Base-by-base conservation (phyloP, 2,113 vertebrate species). In the Anser cygnoides region DNA sequence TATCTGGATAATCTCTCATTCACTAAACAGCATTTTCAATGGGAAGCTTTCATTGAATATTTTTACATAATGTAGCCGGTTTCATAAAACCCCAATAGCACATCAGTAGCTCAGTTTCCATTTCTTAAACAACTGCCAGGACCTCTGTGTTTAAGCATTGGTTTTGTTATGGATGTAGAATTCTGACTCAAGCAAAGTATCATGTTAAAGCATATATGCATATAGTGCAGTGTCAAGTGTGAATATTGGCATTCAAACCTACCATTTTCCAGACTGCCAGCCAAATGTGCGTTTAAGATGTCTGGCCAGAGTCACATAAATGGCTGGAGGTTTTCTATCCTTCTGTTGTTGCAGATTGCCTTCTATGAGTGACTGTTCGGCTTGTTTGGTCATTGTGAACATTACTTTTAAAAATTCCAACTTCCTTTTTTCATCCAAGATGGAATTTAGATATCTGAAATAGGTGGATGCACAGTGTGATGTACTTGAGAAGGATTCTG, bases 161-260 rank as follows among this genome's bases (percentile, higher is more conserved):
- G 89, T 96, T 94, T 95, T 93, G 95, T 94, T 89, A 95, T 80
- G 74, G 90, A 88, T 87, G 84, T 82, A 95, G 81, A 96, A 95
- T 93, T 96, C 92, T 97, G 95, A 97, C 93, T 97, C 65, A 74
- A 94, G 81, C 55, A 94, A 93, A 93, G 88, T 95, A 92, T 96
- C 77, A 43, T 75, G 87, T 97, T 97, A 93, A 97, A 96, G 89
- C 25, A 62, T 95, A 92, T 97, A 85, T 94, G 85, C 87, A 84
- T 96, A 92, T 84, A 95, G 62, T 92, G 85, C 91, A 91, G 72
- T 83, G 93, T 95, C 89, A 96, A 94, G 73, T 93, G 68, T 58
- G 92, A 93, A 94, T 96, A 89, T 35, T 93, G 87, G 54, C 84
- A 84, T 96, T 96, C 97, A 96, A 96, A 93, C 65, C 28, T 59